These are phyloP conservation scores for Ceratotherium simum DNA, from an alignment of 2,113 vertebrate genomes.

Conservation along the genomic window DNA sequence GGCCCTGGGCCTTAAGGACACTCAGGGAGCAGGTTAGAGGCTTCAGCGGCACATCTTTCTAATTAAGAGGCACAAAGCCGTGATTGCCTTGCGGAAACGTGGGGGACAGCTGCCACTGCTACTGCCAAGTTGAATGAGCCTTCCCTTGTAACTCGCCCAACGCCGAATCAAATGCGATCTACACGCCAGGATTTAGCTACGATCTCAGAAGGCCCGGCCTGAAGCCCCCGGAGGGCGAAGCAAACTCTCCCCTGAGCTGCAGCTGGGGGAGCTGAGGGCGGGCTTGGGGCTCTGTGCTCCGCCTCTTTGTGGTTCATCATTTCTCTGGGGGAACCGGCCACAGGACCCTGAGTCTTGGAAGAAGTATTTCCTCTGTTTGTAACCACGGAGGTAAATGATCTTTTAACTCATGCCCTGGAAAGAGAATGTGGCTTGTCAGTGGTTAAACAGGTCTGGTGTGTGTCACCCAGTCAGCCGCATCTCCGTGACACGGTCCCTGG, in stretches of 20 bases:
- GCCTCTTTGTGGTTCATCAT: conserved; percentile 54
- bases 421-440: conserved; percentile 75
- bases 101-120: not conserved
- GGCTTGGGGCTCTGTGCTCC: not conserved
- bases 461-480: conserved; percentile 67
- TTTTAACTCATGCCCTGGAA: conserved; percentile 68
- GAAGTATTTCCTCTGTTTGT: conserved; percentile 80
- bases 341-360: conserved; percentile 76
- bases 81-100: conserved; percentile 50
- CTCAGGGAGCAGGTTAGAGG: not conserved
- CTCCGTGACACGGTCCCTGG: conserved; percentile 79
- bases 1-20: conserved; percentile 8
- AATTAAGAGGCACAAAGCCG: conserved; percentile 38
- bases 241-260: conserved; percentile 51
- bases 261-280: not conserved
- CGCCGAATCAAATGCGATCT: conserved; percentile 50
- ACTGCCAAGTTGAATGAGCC: conserved; percentile 57
- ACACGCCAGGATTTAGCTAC: conserved; percentile 16
- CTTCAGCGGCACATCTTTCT: conserved; percentile 39
- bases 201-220: not conserved
- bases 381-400: conserved; percentile 65
- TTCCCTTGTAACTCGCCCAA: conserved; percentile 65
- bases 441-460: conserved; percentile 68
- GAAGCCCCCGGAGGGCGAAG: not conserved
- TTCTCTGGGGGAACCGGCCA: conserved; percentile 53